Evolutionary conservation across 1,140 invertebrate genomes (phyloP).

Genomic region (Globodera ellingtonae): DNA sequence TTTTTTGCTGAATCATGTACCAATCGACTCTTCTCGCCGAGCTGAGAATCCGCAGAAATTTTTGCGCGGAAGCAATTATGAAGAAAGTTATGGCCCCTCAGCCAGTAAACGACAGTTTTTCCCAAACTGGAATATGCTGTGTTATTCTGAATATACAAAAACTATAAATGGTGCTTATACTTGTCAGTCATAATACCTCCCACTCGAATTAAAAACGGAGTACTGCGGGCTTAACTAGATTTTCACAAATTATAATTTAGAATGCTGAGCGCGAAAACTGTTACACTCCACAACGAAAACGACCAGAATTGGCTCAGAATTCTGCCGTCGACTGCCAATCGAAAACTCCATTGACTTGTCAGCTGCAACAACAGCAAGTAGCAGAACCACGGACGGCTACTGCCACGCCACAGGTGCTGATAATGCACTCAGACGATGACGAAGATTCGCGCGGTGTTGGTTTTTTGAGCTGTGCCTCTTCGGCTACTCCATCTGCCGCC

Average conservation of each 20-base stretch:
- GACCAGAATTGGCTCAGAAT: not conserved
- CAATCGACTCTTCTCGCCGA: not conserved
- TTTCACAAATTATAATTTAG: not conserved
- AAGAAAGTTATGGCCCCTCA: too few species aligned
- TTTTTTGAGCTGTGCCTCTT: constrained; percentile 23
- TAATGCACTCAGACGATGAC: not conserved
- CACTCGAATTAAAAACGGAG: too few species aligned
- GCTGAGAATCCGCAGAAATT: not conserved
- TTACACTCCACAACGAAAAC: not conserved
- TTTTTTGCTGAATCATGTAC: not conserved
- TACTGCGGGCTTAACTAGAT: too few species aligned
- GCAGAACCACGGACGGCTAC: not conserved
- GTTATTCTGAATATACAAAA: too few species aligned
- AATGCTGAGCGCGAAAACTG: not conserved
- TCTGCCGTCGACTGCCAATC: not conserved
- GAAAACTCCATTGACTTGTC: not conserved
- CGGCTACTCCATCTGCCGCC: constrained; percentile 8
- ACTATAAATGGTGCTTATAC: too few species aligned
- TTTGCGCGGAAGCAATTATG: too few species aligned
- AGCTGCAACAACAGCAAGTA: not conserved
- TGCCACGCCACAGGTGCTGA: constrained; percentile 1
- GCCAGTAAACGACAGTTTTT: not conserved
- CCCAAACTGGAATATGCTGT: not conserved
- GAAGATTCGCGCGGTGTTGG: constrained; percentile 18
- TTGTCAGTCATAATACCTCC: too few species aligned